These are phyloP conservation scores for Delphinapterus leucas DNA, from an alignment of 2,113 vertebrate species.

Conservation along the genomic window DNA sequence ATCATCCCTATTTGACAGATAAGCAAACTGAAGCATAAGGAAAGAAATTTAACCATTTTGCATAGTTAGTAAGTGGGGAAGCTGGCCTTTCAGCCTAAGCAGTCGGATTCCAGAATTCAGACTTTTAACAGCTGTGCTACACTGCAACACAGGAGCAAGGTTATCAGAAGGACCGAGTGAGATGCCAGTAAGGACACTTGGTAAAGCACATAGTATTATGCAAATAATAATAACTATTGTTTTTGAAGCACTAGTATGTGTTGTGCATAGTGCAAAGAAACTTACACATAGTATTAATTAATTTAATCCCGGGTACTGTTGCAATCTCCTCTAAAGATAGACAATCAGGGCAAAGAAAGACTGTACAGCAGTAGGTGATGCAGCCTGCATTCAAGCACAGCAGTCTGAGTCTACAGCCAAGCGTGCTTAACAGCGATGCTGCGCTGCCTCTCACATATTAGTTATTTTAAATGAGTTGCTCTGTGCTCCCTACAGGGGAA, in stretches of 20 bases:
- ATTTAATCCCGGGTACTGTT: not conserved
- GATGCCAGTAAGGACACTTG: not conserved
- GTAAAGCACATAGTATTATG: not conserved
- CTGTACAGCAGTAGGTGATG: not conserved
- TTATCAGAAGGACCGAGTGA: not conserved
- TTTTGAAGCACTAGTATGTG: not conserved
- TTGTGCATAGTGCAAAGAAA: not conserved
- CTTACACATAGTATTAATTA: not conserved
- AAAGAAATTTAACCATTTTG: not conserved
- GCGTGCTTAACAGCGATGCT: not conserved
- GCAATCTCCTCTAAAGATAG: not conserved
- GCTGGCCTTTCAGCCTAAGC: not conserved
- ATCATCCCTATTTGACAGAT: not conserved
- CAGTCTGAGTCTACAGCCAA: not conserved
- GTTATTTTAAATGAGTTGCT: not conserved
- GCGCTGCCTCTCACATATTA: not conserved
- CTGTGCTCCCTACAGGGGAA: not conserved
- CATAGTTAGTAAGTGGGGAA: not conserved
- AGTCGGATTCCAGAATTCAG: not conserved
- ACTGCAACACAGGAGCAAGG: not conserved
- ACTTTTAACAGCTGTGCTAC: not conserved
- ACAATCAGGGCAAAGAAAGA: not conserved
- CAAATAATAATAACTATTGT: not conserved
- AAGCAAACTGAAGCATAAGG: not conserved
- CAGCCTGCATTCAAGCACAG: not conserved